Conservation (phyloP, 2,113 vertebrate genomes). For the Dolichallabes microphthalmus region DNA sequence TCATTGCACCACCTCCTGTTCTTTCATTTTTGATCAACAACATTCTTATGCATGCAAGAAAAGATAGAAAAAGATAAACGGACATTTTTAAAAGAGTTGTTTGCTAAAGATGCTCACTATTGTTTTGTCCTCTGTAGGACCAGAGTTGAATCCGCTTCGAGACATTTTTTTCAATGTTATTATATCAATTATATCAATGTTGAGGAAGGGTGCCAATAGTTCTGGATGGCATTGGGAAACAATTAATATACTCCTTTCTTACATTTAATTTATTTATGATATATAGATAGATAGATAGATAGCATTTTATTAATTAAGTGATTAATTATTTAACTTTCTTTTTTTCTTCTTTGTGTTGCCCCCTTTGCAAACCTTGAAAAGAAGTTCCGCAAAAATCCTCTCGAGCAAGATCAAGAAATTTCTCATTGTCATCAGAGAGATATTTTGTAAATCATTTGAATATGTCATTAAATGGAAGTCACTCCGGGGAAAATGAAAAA, state of each 20-base stretch:
- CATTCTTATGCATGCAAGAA: too few relatives aligned
- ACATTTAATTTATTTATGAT: neutral
- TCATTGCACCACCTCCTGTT: too few relatives aligned
- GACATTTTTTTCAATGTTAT: too few relatives aligned
- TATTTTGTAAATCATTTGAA: conserved; percentile 74
- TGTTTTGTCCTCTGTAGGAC: too few relatives aligned
- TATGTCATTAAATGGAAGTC: conserved; percentile 70
- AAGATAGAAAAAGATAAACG: too few relatives aligned
- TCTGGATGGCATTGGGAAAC: neutral
- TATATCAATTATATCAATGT: too few relatives aligned
- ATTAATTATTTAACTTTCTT: neutral
- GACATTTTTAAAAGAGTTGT: too few relatives aligned
- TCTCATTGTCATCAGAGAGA: conserved; percentile 82
- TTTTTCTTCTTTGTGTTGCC: neutral
- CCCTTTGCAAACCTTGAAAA: neutral
- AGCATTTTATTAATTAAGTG: neutral
- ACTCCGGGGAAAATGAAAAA: conserved; percentile 62
- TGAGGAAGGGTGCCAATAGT: neutral
- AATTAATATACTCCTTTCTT: neutral
- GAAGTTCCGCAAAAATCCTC: conserved; percentile 72
- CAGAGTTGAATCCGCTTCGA: too few relatives aligned
- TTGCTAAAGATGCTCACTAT: too few relatives aligned
- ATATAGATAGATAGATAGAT: neutral
- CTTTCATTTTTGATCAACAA: too few relatives aligned
- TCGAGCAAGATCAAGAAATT: conserved; percentile 75